phyloP scores from a whole-genome alignment of 2,113 vertebrate species.

The Takifugu flavidus region DNA sequence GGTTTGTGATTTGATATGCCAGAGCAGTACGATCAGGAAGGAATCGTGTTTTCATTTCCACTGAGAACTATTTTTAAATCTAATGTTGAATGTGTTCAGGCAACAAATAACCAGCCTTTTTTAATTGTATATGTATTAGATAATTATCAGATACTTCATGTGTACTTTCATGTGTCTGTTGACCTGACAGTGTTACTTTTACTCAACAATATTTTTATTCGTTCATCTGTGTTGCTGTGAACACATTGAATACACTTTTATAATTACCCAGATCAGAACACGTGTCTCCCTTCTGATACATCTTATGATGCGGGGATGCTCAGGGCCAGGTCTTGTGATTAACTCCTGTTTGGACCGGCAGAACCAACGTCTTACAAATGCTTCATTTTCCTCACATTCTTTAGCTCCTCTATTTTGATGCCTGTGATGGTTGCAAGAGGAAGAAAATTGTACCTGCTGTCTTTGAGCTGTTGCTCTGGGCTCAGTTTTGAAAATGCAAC shows the following conservation, averaged over 20 bases:
- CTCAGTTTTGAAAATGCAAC: conserved; percentile 34
- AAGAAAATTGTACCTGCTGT: conserved; percentile 9
- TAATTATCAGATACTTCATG: too few relatives aligned
- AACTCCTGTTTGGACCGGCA: conserved; percentile 26
- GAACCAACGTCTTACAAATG: conserved; percentile 21
- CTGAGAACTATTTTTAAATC: background rate
- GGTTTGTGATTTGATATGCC: conserved; percentile 1
- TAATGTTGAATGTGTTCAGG: background rate
- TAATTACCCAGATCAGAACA: conserved; percentile 6
- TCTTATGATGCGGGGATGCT: conserved; percentile 51
- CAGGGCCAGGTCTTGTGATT: conserved; percentile 57
- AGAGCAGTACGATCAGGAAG: background rate
- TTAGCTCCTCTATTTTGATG: conserved; percentile 4
- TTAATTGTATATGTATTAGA: background rate
- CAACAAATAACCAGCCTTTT: too few relatives aligned
- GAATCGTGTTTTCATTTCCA: background rate
- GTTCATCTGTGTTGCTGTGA: background rate
- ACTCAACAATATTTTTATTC: background rate
- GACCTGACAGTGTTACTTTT: background rate
- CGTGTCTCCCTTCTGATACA: conserved; percentile 32
- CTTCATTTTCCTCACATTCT: background rate
- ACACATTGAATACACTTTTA: conserved; percentile 6
- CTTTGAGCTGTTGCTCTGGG: background rate
- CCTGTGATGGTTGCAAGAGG: conserved; percentile 4
- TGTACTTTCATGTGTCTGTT: background rate